A percentile compares a stretch with the other conserved stretches of the same genome.
Evolutionary conservation across 2,113 vertebrate genomes (phyloP).

Genomic region (Oreochromis niloticus): DNA sequence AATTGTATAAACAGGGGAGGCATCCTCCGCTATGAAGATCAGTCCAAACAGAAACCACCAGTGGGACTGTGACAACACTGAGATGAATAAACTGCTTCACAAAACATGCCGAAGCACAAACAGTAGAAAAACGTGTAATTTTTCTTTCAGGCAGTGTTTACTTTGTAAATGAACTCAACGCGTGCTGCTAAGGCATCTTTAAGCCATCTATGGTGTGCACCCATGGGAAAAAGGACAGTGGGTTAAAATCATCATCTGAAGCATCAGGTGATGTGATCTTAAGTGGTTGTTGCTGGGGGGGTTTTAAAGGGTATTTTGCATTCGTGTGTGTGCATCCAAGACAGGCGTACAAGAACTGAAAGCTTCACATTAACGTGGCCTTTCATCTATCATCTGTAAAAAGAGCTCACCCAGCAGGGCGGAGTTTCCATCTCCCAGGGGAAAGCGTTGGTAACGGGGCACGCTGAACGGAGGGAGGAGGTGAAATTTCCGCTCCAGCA

Average conservation of each 20-base stretch:
- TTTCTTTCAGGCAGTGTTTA: conserved; percentile 12
- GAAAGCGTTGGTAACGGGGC: conserved; percentile 90
- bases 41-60: conserved; percentile 27
- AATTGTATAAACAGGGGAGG: not conserved
- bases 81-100: conserved; percentile 47
- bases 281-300: not conserved
- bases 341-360: not conserved
- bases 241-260: not conserved
- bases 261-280: not conserved
- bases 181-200: not conserved
- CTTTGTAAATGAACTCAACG: not conserved
- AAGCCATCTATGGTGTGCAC: not conserved
- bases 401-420: conserved; percentile 79
- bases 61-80: conserved; percentile 35
- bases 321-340: not conserved
- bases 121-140: conserved; percentile 29
- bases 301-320: not conserved
- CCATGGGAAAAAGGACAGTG: not conserved
- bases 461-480: conserved; percentile 84
- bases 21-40: conserved; percentile 17
- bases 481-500: conserved; percentile 86
- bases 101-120: conserved; percentile 32
- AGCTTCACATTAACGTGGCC: not conserved
- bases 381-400: not conserved
- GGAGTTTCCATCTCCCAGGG: conserved; percentile 85